Conservation (phyloP, 2,797 vertebrate species). For the Helarctos malayanus region DNA sequence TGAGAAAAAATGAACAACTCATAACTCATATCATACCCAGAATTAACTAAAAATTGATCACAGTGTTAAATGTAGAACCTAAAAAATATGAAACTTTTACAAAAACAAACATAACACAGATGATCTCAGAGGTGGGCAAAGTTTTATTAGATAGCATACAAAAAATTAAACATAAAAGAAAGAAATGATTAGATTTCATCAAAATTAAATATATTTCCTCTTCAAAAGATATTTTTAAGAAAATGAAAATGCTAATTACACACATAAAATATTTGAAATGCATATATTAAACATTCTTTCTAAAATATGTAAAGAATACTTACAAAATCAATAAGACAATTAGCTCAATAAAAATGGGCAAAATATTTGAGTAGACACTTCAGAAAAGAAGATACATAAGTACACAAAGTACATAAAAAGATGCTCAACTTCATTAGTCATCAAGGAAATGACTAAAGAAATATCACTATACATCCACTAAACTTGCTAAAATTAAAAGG, state of each 20-base stretch:
- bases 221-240: slow-evolving; percentile 2
- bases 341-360: not conserved
- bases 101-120: not conserved
- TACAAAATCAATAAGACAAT: not conserved
- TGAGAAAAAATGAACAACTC: not conserved
- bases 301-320: not conserved
- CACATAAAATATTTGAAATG: not conserved
- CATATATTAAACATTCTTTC: not conserved
- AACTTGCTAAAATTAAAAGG: not conserved
- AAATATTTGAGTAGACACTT: not conserved
- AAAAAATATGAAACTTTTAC: not conserved
- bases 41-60: not conserved
- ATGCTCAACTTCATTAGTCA: not conserved
- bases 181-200: not conserved
- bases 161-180: not conserved
- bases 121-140: not conserved
- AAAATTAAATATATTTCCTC: not conserved
- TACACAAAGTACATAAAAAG: not conserved
- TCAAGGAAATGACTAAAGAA: not conserved
- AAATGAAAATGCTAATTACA: not conserved
- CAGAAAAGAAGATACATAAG: not conserved
- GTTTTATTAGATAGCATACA: not conserved
- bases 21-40: not conserved
- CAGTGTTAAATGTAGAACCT: not conserved
- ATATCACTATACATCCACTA: not conserved